A percentile compares a stretch with the other conserved stretches of the same genome.
phyloP scores from a whole-genome alignment of 2,113 vertebrate species.

The Antechinus stuartii region DNA sequence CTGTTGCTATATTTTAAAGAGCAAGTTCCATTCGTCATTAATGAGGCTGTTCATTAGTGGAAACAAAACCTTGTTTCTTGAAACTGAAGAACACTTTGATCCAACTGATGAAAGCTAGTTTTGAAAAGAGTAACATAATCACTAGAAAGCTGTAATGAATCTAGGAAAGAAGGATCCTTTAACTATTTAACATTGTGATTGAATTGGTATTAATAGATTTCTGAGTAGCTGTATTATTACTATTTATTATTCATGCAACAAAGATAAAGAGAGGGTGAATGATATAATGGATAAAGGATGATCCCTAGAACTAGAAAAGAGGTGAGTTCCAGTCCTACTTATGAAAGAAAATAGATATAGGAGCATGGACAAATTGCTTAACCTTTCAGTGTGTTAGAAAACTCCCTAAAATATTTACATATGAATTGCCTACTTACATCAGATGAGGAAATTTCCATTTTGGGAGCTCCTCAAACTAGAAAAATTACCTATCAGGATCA shows the following conservation, averaged over 20 bases:
- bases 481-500: background rate
- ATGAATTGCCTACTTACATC: background rate
- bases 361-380: background rate
- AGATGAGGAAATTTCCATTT: no score
- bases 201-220: constrained; percentile 16
- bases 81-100: constrained; percentile 14
- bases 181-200: background rate
- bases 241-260: constrained; percentile 12
- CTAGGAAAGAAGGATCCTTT: background rate
- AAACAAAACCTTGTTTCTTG: constrained; percentile 21
- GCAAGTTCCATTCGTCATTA: background rate
- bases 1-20: background rate
- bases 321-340: background rate
- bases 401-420: background rate
- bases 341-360: background rate
- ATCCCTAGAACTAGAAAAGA: background rate
- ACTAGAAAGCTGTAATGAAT: constrained; percentile 9
- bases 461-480: background rate
- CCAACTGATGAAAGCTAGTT: constrained; percentile 33
- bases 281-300: background rate
- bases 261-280: background rate
- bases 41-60: constrained; percentile 1
- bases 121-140: constrained; percentile 17
- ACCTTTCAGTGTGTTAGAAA: background rate
- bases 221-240: constrained; percentile 15